phyloP scores from a whole-genome alignment of 2,113 vertebrate genomes.

The Struthio camelus region DNA sequence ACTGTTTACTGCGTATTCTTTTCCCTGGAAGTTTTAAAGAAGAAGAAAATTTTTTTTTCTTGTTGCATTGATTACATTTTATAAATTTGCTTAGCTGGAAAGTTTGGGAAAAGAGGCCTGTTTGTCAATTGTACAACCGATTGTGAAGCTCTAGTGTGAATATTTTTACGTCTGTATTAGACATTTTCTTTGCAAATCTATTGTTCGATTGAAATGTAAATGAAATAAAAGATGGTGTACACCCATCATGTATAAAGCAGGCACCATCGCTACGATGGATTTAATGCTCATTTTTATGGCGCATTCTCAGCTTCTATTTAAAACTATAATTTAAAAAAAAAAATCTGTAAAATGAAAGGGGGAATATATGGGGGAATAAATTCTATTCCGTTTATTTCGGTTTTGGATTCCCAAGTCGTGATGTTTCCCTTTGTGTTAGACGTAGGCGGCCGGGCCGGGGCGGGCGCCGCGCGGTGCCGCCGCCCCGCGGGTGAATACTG shows the following conservation, averaged over 20 bases:
- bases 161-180: slow-evolving; percentile 99
- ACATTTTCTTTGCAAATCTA: slow-evolving; percentile 99
- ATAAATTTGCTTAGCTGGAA: slow-evolving; percentile 88
- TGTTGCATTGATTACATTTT: slow-evolving; percentile 86
- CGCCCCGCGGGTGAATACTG: slow-evolving; percentile 78
- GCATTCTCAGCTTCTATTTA: slow-evolving; percentile 92
- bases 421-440: slow-evolving; percentile 89
- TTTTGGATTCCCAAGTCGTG: slow-evolving; percentile 88
- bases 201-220: slow-evolving; percentile 99
- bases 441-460: slow-evolving; percentile 73
- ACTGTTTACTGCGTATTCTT: slow-evolving; percentile 88
- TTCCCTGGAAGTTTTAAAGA: slow-evolving; percentile 88
- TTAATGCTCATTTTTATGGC: slow-evolving; percentile 95
- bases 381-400: slow-evolving; percentile 92
- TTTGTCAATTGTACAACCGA: slow-evolving; percentile 93
- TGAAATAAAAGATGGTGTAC: slow-evolving; percentile 97
- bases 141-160: slow-evolving; percentile 94
- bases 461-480: slow-evolving; percentile 72
- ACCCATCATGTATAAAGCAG: slow-evolving; percentile 98
- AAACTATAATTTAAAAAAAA: slow-evolving; percentile 88
- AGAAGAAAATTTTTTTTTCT: slow-evolving; percentile 78
- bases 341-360: slow-evolving; percentile 89
- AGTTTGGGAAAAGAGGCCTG: slow-evolving; percentile 88
- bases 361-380: slow-evolving; percentile 89
- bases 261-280: slow-evolving; percentile 97